Percentiles rank a stretch among this genome's conserved stretches.
phyloP scores from a whole-genome alignment of 2,113 vertebrate species.

The Oxygymnocypris stewartii region DNA sequence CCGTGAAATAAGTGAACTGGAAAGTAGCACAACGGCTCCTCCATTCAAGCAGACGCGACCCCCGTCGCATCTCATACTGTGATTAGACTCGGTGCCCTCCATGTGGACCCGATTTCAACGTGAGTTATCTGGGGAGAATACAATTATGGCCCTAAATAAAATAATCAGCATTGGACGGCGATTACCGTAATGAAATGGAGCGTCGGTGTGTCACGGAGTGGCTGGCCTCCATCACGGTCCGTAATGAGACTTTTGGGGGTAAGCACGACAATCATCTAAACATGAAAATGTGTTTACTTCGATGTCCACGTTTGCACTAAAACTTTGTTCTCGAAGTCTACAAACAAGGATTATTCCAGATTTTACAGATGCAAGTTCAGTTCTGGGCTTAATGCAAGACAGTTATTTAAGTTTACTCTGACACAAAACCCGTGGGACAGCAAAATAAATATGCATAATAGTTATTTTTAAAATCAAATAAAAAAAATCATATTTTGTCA shows the following conservation, averaged over 20 bases:
- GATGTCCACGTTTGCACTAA: constrained; percentile 20
- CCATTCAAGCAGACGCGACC: constrained; percentile 72
- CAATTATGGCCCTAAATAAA: constrained; percentile 99
- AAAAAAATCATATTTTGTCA: not conserved
- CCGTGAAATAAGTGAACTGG: constrained; percentile 31
- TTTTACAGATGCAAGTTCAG: not conserved
- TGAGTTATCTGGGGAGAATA: constrained; percentile 99
- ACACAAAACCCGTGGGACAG: not conserved
- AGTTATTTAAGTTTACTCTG: not conserved
- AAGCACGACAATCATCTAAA: constrained; percentile 79
- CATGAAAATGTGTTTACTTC: constrained; percentile 56
- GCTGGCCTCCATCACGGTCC: constrained; percentile 94
- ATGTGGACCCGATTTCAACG: constrained; percentile 97
- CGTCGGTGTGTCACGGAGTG: constrained; percentile 95
- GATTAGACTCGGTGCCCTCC: constrained; percentile 96
- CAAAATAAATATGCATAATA: not conserved
- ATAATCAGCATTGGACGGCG: constrained; percentile 99
- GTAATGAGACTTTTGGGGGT: constrained; percentile 94
- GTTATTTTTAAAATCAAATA: not conserved
- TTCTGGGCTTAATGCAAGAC: not conserved
- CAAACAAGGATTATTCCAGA: not conserved
- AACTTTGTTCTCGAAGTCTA: constrained; percentile 1
- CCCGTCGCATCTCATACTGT: constrained; percentile 88
- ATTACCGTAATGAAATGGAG: constrained; percentile 99
- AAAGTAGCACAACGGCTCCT: constrained; percentile 53